A percentile compares a stretch with the other conserved stretches of the same genome.
These are phyloP conservation scores for Datnioides undecimradiatus DNA, from an alignment of 2,113 vertebrate genomes.

Conservation along the genomic window DNA sequence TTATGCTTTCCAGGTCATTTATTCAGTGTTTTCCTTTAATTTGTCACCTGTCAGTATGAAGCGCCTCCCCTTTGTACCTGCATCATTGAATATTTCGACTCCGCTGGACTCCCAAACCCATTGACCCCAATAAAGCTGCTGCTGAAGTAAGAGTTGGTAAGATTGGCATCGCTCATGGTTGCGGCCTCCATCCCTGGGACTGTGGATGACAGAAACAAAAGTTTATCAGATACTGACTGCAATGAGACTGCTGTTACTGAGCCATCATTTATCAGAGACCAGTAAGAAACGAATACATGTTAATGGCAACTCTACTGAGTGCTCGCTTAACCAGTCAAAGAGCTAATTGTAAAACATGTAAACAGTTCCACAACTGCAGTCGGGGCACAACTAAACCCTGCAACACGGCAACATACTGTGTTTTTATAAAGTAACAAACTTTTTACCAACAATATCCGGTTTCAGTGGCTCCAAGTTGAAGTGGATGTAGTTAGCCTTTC, in stretches of 20 bases:
- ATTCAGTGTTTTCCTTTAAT: too few species aligned
- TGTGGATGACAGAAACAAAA: conserved; percentile 69
- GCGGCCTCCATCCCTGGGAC: conserved; percentile 95
- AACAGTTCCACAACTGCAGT: conserved; percentile 38
- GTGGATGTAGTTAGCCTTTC: background rate
- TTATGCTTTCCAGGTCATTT: too few species aligned
- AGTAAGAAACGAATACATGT: background rate
- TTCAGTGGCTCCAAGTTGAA: background rate
- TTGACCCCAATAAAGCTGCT: conserved; percentile 99
- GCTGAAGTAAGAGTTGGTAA: conserved; percentile 99
- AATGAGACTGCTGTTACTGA: background rate
- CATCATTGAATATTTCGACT: conserved; percentile 98
- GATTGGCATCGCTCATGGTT: conserved; percentile 91
- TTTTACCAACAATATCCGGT: background rate
- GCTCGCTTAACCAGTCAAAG: conserved; percentile 41
- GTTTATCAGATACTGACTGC: background rate
- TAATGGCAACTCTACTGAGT: background rate
- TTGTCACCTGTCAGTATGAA: too few species aligned
- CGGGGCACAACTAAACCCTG: background rate
- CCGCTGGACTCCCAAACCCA: conserved; percentile 97
- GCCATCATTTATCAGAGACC: background rate
- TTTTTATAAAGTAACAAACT: background rate
- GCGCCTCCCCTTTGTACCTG: conserved; percentile 87
- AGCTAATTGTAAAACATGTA: conserved; percentile 53
- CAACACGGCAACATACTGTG: background rate